Conservation (phyloP, 2,888 invertebrate genomes). For the Glyphotaelius pellucidus region DNA sequence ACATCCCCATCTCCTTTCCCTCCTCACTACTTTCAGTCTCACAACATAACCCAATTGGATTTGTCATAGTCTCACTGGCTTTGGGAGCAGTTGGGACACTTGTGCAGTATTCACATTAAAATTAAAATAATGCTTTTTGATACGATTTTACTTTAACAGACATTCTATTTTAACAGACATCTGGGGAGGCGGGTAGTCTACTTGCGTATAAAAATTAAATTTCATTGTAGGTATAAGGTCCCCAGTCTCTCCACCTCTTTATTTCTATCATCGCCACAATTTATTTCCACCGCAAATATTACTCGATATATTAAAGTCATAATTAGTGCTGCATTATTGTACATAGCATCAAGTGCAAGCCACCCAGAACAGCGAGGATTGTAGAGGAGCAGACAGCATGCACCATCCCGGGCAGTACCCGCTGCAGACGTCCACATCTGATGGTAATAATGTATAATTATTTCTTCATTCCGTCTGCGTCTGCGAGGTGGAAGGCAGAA, state of each 20-base stretch:
- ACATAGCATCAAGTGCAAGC: constrained; percentile 52
- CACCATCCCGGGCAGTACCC: neutral
- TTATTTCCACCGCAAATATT: constrained; percentile 32
- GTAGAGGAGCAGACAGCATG: neutral
- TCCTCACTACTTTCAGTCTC: too few relatives aligned
- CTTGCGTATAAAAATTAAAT: neutral
- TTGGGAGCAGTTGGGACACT: too few relatives aligned
- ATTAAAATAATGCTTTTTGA: too few relatives aligned
- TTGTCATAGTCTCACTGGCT: too few relatives aligned
- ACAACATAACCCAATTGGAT: too few relatives aligned
- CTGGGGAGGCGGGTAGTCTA: too few relatives aligned
- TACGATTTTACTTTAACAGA: too few relatives aligned
- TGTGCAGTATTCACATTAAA: too few relatives aligned
- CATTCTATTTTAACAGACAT: too few relatives aligned
- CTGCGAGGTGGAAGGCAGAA: neutral
- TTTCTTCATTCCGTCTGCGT: constrained; percentile 55
- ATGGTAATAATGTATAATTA: constrained; percentile 64
- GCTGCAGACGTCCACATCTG: constrained; percentile 56
- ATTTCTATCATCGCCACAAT: neutral
- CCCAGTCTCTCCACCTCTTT: neutral
- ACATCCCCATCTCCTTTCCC: too few relatives aligned
- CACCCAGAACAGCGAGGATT: constrained; percentile 52
- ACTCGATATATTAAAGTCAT: constrained; percentile 63
- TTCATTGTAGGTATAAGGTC: neutral
- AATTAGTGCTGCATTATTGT: constrained; percentile 58